These are phyloP conservation scores for Druceiella hillmani DNA, from an alignment of 2,888 invertebrate genomes.

Conservation along the genomic window DNA sequence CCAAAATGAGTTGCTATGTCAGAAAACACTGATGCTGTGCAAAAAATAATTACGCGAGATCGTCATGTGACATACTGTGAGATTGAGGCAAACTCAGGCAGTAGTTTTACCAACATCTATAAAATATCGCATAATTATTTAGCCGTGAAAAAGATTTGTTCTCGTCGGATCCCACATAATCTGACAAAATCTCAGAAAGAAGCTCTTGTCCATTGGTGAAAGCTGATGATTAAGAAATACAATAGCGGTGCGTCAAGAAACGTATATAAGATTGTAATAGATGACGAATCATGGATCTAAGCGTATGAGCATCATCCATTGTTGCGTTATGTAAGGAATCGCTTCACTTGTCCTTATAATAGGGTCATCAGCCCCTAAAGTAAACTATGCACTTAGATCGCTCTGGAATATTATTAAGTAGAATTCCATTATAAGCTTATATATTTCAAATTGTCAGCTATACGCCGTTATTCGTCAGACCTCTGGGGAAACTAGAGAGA, in stretches of 20 bases:
- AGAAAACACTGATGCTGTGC: conserved; percentile 2
- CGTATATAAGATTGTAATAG: conserved; percentile 21
- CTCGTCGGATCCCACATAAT: conserved; percentile 1
- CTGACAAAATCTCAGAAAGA: conserved; percentile 21
- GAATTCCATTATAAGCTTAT: too few relatives aligned
- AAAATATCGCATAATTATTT: not conserved
- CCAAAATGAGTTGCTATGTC: not conserved
- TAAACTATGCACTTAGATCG: too few relatives aligned
- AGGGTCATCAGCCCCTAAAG: too few relatives aligned
- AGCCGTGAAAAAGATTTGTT: not conserved
- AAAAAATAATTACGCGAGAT: not conserved
- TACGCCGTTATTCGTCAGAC: too few relatives aligned
- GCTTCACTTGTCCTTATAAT: too few relatives aligned
- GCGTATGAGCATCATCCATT: conserved; percentile 8
- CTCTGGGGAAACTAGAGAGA: too few relatives aligned
- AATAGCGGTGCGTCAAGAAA: conserved; percentile 21
- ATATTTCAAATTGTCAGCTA: too few relatives aligned
- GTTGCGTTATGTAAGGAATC: too few relatives aligned
- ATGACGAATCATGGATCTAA: conserved; percentile 24
- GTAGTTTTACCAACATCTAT: not conserved
- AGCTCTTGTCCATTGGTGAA: conserved; percentile 25
- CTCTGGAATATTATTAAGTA: too few relatives aligned
- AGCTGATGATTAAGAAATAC: conserved; percentile 23
- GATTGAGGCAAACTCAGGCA: too few relatives aligned
- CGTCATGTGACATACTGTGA: conserved; percentile 3